These are phyloP conservation scores for Muscicapa adusta DNA, from an alignment of 2,113 vertebrate genomes.

Conservation along the genomic window DNA sequence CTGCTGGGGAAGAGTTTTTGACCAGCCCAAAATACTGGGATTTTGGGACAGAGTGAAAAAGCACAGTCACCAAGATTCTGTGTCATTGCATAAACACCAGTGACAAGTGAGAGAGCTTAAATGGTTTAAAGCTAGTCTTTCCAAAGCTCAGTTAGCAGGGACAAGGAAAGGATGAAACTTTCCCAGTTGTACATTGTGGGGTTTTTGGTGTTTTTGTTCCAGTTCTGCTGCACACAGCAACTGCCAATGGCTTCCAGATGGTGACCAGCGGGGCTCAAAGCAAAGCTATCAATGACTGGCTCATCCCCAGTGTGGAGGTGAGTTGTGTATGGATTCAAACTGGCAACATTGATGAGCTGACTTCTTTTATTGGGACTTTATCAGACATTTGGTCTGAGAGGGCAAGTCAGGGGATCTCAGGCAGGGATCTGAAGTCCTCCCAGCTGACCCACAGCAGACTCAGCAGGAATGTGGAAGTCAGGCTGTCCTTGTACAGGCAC, in stretches of 20 bases:
- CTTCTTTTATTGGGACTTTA: not conserved
- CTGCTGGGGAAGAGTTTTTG: not conserved
- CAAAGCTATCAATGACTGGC: slow-evolving; percentile 95
- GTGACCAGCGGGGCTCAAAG: slow-evolving; percentile 96
- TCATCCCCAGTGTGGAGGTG: slow-evolving; percentile 96
- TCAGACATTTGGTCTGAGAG: not conserved
- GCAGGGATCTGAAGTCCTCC: not conserved
- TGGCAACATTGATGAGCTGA: not conserved
- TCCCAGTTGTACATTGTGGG: not conserved
- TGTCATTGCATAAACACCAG: not conserved
- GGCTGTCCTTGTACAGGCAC: not conserved
- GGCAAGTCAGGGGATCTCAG: not conserved
- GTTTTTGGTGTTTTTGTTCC: not conserved
- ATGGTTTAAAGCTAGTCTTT: not conserved
- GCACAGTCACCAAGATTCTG: fast-evolving
- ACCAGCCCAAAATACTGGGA: not conserved
- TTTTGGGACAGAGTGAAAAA: not conserved
- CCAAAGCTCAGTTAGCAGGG: not conserved
- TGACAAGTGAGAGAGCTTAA: not conserved
- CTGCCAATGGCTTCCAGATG: slow-evolving; percentile 98
- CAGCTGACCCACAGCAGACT: not conserved
- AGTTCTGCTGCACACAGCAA: slow-evolving; percentile 95
- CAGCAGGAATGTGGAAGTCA: not conserved
- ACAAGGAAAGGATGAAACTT: not conserved
- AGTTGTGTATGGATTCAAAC: slow-evolving; percentile 26